These are phyloP conservation scores for Ficedula albicollis DNA, from an alignment of 2,797 vertebrate genomes.

Conservation along the genomic window DNA sequence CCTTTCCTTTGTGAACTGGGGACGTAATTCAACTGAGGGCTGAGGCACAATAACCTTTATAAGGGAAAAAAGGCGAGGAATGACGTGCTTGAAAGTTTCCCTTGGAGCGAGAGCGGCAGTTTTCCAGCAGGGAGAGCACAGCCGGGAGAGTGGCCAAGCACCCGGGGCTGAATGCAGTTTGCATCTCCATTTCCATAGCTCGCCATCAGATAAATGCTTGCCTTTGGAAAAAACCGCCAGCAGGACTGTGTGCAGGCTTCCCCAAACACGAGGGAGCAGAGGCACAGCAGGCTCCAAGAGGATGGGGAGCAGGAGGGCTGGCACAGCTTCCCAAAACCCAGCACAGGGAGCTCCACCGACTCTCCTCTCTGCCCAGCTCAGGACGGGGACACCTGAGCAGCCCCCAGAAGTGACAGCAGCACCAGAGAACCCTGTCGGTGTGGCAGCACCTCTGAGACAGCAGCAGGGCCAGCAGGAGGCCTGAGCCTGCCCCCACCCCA, in stretches of 20 bases:
- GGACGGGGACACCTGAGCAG: not conserved
- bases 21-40: not conserved
- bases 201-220: not conserved
- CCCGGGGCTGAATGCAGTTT: not conserved
- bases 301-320: rapidly evolving
- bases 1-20: not conserved
- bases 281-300: not conserved
- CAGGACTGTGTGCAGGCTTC: not conserved
- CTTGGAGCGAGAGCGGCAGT: not conserved
- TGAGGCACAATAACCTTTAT: constrained; percentile 10
- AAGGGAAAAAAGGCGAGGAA: not conserved
- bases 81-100: not conserved
- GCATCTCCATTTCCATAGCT: constrained; percentile 29
- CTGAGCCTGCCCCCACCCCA: not conserved
- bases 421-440: rapidly evolving
- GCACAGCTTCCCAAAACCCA: not conserved
- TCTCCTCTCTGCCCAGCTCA: not conserved
- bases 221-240: not conserved
- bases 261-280: not conserved
- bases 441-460: not conserved
- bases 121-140: not conserved
- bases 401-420: not conserved
- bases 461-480: not conserved
- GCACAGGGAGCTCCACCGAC: rapidly evolving
- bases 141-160: constrained; percentile 16